phyloP scores from a whole-genome alignment of 2,797 vertebrate species.

The Vultur gryphus region DNA sequence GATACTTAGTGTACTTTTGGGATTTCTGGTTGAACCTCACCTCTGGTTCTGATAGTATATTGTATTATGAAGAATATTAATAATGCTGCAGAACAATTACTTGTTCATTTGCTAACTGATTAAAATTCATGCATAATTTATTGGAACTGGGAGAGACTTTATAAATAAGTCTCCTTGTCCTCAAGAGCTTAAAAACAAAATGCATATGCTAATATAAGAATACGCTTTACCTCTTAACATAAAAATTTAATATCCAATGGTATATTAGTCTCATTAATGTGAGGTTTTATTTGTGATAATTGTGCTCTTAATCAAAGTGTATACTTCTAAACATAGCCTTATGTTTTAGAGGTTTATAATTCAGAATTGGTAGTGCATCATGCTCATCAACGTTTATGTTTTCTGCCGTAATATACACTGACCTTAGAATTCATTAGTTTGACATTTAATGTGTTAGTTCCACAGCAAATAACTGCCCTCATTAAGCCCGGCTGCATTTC shows the following conservation, averaged over 20 bases:
- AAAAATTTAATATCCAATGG: slow-evolving; percentile 58
- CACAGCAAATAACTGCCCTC: slow-evolving; percentile 2
- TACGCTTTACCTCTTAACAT: slow-evolving; percentile 61
- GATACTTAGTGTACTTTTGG: slow-evolving; percentile 64
- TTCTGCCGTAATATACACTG: background rate
- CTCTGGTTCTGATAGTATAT: slow-evolving; percentile 71
- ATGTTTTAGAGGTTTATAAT: background rate
- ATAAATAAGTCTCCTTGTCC: slow-evolving; percentile 73
- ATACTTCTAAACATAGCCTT: slow-evolving; percentile 18
- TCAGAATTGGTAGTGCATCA: background rate
- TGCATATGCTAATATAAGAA: slow-evolving; percentile 69
- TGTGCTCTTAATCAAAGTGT: slow-evolving; percentile 45
- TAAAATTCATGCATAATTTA: slow-evolving; percentile 84
- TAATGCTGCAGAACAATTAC: slow-evolving; percentile 78
- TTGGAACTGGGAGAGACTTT: slow-evolving; percentile 73
- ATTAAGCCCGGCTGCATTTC: background rate
- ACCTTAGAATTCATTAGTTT: slow-evolving; percentile 37
- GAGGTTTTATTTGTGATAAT: slow-evolving; percentile 55
- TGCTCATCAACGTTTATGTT: background rate
- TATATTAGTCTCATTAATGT: slow-evolving; percentile 67
- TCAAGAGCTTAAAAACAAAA: slow-evolving; percentile 72
- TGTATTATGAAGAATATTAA: slow-evolving; percentile 80
- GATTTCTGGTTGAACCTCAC: slow-evolving; percentile 68
- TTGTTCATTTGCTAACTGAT: slow-evolving; percentile 79
- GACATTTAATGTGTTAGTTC: slow-evolving; percentile 13